A percentile compares a stretch with the other conserved stretches of the same genome.
These are phyloP conservation scores for Rhabdomys pumilio DNA, from an alignment of 2,797 vertebrate genomes.

Conservation along the genomic window DNA sequence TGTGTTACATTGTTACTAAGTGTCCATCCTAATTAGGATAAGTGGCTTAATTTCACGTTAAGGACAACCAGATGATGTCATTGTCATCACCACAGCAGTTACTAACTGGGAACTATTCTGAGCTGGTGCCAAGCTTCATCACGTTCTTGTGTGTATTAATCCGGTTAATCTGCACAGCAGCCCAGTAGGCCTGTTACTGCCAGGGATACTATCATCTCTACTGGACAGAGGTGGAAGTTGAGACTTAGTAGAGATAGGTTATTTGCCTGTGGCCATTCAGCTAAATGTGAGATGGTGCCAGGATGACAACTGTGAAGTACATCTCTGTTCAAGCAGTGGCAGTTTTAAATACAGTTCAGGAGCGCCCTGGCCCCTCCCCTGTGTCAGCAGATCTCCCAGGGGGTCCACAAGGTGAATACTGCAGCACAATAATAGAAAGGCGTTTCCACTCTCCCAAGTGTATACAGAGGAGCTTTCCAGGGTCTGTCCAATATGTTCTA, in stretches of 20 bases:
- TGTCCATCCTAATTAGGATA: background rate
- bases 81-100: background rate
- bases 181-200: background rate
- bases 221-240: slow-evolving; percentile 16
- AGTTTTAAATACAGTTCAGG: background rate
- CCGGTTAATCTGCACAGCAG: background rate
- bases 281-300: background rate
- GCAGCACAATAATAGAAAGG: background rate
- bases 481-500: background rate
- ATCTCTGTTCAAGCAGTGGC: background rate
- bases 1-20: background rate
- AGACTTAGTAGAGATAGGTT: background rate
- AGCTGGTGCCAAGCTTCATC: background rate
- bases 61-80: background rate
- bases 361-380: background rate
- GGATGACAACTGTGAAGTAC: background rate
- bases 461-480: background rate
- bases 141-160: background rate
- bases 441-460: background rate
- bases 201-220: background rate
- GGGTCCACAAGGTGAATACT: background rate
- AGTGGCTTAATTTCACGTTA: slow-evolving; percentile 28
- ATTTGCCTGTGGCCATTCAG: background rate
- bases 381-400: background rate
- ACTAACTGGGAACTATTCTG: background rate